Base-by-base conservation (phyloP, 2,797 vertebrate species). In the Sebastes oblongus region DNA sequence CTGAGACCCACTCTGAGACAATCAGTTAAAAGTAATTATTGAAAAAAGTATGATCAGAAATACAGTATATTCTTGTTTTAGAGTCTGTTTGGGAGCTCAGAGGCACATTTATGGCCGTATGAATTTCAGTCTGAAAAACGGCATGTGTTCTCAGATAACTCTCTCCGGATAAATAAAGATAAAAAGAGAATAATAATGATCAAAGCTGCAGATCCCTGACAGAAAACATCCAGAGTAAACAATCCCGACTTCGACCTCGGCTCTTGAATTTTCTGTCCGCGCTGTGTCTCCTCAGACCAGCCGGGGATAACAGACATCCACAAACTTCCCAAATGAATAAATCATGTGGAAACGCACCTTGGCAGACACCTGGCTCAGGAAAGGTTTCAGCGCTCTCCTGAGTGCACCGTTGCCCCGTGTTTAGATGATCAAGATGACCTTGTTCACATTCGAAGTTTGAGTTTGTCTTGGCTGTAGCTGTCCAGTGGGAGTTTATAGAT, bases 291-390 rank as follows among this genome's bases (percentile, higher is more conserved):
- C 67, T 82, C 78, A 62, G 75, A 72, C 80, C 84, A 69, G 73
- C 55, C 16, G 79, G 69, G 66, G 77, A 92, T 81, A 81, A 82
- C 18, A 80, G 60, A 86, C 85, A 78, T 69, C 62, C 59, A 61
- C 72, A 66, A 68, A 39, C 77, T 64, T 71, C 76, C 75, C 76
- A 60, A 58, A 92, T 92, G 81, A 94, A 93, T 93, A 92, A 94
- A 90, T 86, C 80, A 93, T 84, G 90, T 85, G 73, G 82, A 86
- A 78, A 72, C 18, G 24, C 78, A 79, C 61, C 77, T 80, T 69
- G 65, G 87, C 88, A 78, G 83, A 79, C 73, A 75, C 56, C 66
- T 77, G 80, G 71, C 64, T 78, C 27, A 3, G 36, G 55, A 20
- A 76, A 75, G 59, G 46, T 66, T 72, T 75, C 32, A 18, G 36